Percentiles rank a stretch among this genome's conserved stretches.
Conservation (phyloP, 2,797 vertebrate species). For the Anableps anableps region DNA sequence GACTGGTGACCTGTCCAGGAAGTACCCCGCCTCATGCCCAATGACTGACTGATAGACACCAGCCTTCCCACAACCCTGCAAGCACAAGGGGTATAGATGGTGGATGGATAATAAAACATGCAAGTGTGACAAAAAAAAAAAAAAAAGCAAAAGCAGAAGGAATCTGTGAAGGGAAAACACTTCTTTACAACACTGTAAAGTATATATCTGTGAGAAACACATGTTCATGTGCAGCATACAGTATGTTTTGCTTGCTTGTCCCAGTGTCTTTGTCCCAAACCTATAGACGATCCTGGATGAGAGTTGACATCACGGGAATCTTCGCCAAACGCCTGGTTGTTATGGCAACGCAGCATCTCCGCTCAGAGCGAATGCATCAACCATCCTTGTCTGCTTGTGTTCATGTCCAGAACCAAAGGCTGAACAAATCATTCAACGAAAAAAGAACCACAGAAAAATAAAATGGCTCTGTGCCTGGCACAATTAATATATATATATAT, state of each 20-base stretch:
- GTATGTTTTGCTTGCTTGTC: slow-evolving; percentile 20
- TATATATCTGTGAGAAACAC: background rate
- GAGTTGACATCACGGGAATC: slow-evolving; percentile 55
- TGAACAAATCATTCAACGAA: slow-evolving; percentile 5
- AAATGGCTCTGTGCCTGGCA: slow-evolving; percentile 30
- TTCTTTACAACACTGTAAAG: background rate
- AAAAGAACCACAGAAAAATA: slow-evolving; percentile 11
- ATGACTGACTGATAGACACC: too few relatives aligned
- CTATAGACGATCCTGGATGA: slow-evolving; percentile 55
- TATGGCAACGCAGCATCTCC: slow-evolving; percentile 69
- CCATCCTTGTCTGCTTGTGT: slow-evolving; percentile 39
- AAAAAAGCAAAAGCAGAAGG: background rate
- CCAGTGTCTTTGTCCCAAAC: slow-evolving; percentile 25
- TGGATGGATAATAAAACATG: background rate
- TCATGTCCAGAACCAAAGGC: slow-evolving; percentile 59
- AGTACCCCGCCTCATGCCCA: too few relatives aligned
- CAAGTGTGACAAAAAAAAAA: background rate
- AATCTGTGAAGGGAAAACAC: background rate
- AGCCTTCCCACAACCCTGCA: too few relatives aligned
- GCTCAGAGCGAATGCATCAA: slow-evolving; percentile 32
- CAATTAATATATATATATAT: slow-evolving; percentile 40
- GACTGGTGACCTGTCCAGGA: too few relatives aligned
- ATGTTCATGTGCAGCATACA: background rate
- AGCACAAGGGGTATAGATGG: too few relatives aligned
- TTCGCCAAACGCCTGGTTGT: slow-evolving; percentile 71